Percentiles rank a stretch among this genome's conserved stretches.
phyloP scores from a whole-genome alignment of 2,888 invertebrate genomes.

The Lepidocyrtinus sp. region DNA sequence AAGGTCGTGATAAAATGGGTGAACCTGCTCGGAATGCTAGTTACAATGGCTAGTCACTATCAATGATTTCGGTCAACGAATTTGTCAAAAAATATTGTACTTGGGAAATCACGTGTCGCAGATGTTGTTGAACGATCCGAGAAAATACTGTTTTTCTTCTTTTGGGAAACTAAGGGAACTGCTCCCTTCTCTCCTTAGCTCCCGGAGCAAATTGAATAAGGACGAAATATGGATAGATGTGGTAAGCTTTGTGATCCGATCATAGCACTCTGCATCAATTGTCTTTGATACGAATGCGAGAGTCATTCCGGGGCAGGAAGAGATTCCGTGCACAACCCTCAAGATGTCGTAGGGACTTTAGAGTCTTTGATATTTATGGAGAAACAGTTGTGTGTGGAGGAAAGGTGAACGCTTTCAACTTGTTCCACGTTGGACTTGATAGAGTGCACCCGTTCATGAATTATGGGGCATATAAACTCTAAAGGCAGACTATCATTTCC shows the following conservation, averaged over 20 bases:
- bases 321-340: too few relatives aligned
- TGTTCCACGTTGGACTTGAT: constrained; percentile 15
- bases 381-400: neutral
- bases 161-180: neutral
- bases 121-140: constrained; percentile 36
- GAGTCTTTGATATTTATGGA: too few relatives aligned
- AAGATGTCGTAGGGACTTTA: too few relatives aligned
- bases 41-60: constrained; percentile 30
- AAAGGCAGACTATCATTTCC: constrained; percentile 37
- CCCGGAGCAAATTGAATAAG: constrained; percentile 40
- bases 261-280: neutral
- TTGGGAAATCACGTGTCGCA: constrained; percentile 48
- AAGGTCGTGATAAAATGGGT: constrained; percentile 16
- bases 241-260: constrained; percentile 8
- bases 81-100: constrained; percentile 49
- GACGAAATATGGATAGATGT: constrained; percentile 37
- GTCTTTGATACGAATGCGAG: constrained; percentile 5
- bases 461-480: constrained; percentile 34
- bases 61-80: constrained; percentile 51
- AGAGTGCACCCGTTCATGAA: constrained; percentile 25
- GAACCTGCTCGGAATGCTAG: constrained; percentile 18
- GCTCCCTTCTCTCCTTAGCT: neutral
- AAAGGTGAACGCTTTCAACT: constrained; percentile 25
- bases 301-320: too few relatives aligned
- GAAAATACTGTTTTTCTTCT: constrained; percentile 2